Evolutionary conservation across 1,140 invertebrate species (phyloP).

Genomic region (Drosophila lowei): DNA sequence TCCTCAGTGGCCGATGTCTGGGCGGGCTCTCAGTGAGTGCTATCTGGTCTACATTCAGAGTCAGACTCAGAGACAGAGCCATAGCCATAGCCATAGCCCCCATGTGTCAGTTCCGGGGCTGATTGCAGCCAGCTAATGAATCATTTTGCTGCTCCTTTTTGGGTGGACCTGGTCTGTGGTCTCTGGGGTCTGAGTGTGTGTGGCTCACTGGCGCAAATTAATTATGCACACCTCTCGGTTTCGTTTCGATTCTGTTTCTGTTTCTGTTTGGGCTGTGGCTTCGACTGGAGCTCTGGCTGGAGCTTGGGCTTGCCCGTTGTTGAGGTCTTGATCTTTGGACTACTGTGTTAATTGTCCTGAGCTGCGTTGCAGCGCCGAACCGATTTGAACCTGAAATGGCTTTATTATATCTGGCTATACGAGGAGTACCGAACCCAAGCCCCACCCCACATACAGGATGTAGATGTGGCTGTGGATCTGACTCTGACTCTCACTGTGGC

Average conservation of each 20-base stretch:
- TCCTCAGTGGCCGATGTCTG: slow-evolving; percentile 18
- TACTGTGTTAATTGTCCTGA: slow-evolving; percentile 76
- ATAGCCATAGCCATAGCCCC: neutral
- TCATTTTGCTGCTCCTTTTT: slow-evolving; percentile 58
- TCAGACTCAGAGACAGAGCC: neutral
- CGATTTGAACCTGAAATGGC: slow-evolving; percentile 78
- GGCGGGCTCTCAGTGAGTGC: slow-evolving; percentile 34
- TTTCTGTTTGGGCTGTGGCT: slow-evolving; percentile 1
- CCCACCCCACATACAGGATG: slow-evolving; percentile 44
- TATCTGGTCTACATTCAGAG: slow-evolving; percentile 33
- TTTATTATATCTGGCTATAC: slow-evolving; percentile 60
- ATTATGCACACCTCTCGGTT: slow-evolving; percentile 76
- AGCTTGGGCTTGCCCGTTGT: slow-evolving; percentile 23
- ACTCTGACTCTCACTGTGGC: slow-evolving; percentile 30
- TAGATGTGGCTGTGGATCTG: slow-evolving; percentile 18
- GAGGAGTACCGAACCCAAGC: neutral
- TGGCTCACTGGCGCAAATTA: slow-evolving; percentile 66
- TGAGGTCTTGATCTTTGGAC: slow-evolving; percentile 79
- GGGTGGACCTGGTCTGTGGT: slow-evolving; percentile 30
- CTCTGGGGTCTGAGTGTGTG: slow-evolving; percentile 23
- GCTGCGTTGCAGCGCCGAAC: slow-evolving; percentile 42
- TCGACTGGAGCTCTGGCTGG: too few species aligned
- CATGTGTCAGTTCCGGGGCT: slow-evolving; percentile 75
- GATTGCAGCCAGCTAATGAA: slow-evolving; percentile 76
- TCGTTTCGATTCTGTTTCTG: slow-evolving; percentile 36